Evolutionary conservation across 1,140 invertebrate species (phyloP).

Genomic region (Drosophila arizonae): DNA sequence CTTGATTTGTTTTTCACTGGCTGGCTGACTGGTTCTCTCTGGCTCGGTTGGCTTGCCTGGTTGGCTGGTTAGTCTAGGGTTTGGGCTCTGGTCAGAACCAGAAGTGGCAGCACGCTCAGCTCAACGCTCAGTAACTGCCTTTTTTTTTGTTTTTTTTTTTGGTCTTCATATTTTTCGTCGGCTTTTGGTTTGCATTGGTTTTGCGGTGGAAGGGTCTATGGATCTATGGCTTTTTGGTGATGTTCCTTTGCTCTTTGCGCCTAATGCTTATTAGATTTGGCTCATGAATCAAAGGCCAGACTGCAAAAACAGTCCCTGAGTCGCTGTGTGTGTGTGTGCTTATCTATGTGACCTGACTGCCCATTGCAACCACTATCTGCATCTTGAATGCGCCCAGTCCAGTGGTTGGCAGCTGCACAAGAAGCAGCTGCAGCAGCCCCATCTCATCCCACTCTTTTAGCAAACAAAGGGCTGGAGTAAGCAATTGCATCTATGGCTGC

Average conservation of each 20-base stretch:
- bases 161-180: conserved; percentile 42
- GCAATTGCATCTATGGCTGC: conserved; percentile 36
- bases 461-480: neutral
- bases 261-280: conserved; percentile 79
- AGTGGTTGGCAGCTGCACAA: conserved; percentile 42
- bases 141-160: conserved; percentile 9
- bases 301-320: conserved; percentile 17
- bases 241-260: conserved; percentile 39
- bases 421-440: conserved; percentile 48
- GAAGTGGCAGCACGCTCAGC: conserved; percentile 48
- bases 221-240: conserved; percentile 48
- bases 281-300: conserved; percentile 66
- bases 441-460: neutral
- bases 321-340: conserved; percentile 10
- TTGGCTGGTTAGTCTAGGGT: conserved; percentile 15
- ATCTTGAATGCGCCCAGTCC: conserved; percentile 21
- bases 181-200: conserved; percentile 57
- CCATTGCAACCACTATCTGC: conserved; percentile 6
- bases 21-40: conserved; percentile 15
- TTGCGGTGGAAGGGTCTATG: conserved; percentile 33
- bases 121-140: conserved; percentile 65
- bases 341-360: conserved; percentile 25
- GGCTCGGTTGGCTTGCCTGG: conserved; percentile 3
- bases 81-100: conserved; percentile 56
- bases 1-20: conserved; percentile 79